phyloP scores from a whole-genome alignment of 1,140 invertebrate species.

The Octopus bimaculoides region DNA sequence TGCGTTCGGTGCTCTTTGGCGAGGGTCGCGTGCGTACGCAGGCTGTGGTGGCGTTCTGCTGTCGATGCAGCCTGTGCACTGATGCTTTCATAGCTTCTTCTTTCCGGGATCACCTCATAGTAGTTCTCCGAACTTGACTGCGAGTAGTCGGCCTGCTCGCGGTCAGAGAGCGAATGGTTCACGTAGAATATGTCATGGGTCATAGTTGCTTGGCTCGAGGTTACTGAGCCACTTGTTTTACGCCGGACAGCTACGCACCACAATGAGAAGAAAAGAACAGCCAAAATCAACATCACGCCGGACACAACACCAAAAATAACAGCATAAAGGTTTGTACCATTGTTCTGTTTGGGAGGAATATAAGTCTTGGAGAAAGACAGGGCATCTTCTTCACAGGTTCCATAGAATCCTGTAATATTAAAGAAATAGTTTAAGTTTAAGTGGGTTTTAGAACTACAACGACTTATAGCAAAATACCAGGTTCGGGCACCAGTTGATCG shows the following conservation, averaged over 20 bases:
- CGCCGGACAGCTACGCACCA: slow-evolving; percentile 38
- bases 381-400: slow-evolving; percentile 48
- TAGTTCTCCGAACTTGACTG: slow-evolving; percentile 52
- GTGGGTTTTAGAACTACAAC: slow-evolving; percentile 29
- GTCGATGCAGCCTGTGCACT: slow-evolving; percentile 41
- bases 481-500: slow-evolving; percentile 41
- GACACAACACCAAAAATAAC: slow-evolving; percentile 44
- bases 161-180: slow-evolving; percentile 48
- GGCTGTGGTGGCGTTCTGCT: slow-evolving; percentile 23
- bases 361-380: slow-evolving; percentile 31
- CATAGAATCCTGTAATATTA: slow-evolving; percentile 49
- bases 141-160: slow-evolving; percentile 40
- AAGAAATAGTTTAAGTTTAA: slow-evolving; percentile 48
- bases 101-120: slow-evolving; percentile 52
- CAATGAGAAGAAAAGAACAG: slow-evolving; percentile 42
- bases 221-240: slow-evolving; percentile 42
- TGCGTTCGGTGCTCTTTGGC: slow-evolving; percentile 28
- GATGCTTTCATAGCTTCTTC: slow-evolving; percentile 51
- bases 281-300: slow-evolving; percentile 40
- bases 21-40: slow-evolving; percentile 21
- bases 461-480: slow-evolving; percentile 48
- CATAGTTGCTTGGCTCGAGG: slow-evolving; percentile 53
- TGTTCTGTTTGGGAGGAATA: slow-evolving; percentile 32
- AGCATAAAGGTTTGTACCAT: slow-evolving; percentile 25
- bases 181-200: slow-evolving; percentile 54